Conservation (phyloP, 2,888 invertebrate species). For the Chymomyza caudatula region DNA sequence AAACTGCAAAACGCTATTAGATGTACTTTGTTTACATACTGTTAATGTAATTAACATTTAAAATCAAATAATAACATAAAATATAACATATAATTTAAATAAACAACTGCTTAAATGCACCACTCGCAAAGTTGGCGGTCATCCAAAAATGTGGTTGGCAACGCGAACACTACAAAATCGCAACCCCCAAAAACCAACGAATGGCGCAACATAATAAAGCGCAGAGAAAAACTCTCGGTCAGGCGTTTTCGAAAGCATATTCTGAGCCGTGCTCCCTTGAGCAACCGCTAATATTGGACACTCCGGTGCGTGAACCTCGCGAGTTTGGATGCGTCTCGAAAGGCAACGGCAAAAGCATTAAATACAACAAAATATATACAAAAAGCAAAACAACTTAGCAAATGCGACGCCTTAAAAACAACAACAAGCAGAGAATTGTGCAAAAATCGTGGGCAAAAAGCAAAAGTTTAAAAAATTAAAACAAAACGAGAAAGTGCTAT, state of each 20-base stretch:
- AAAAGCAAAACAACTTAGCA: conserved; percentile 20
- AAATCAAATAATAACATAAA: not conserved
- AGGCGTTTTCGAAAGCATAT: not conserved
- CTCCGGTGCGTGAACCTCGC: conserved; percentile 75
- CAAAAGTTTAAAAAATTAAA: conserved; percentile 7
- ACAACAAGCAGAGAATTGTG: too few species aligned
- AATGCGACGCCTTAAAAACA: conserved; percentile 37
- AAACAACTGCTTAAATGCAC: not conserved
- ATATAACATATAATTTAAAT: not conserved
- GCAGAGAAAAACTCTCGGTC: not conserved
- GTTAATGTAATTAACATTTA: not conserved
- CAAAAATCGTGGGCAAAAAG: conserved; percentile 4
- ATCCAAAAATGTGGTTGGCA: not conserved
- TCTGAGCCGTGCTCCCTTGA: conserved; percentile 37
- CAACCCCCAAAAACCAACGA: not conserved
- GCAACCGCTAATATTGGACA: conserved; percentile 26
- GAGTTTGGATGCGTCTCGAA: conserved; percentile 72
- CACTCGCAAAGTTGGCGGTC: not conserved
- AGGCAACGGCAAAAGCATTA: conserved; percentile 36
- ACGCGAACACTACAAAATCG: conserved; percentile 1
- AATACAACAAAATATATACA: conserved; percentile 39
- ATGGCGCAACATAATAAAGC: not conserved
- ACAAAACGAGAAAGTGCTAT: conserved; percentile 3
- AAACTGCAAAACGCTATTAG: too few species aligned
- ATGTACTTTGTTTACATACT: too few species aligned